These are phyloP conservation scores for Pseudomugil tenellus DNA, from an alignment of 2,797 vertebrate species.

Conservation along the genomic window DNA sequence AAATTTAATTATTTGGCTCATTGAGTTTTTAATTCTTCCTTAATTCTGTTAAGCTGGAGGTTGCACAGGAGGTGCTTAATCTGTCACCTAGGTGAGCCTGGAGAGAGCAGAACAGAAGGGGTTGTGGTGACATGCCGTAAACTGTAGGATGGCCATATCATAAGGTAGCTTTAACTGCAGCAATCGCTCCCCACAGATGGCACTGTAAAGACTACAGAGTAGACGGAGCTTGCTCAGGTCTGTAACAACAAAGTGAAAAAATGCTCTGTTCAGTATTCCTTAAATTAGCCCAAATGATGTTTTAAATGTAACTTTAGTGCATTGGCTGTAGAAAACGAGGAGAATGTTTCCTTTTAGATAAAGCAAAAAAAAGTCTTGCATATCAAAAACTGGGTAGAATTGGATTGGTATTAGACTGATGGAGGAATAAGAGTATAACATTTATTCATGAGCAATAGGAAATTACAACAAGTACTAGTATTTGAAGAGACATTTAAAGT, in stretches of 20 bases:
- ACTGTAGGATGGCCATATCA: constrained; percentile 39
- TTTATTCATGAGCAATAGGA: constrained; percentile 16
- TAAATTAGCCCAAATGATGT: neutral
- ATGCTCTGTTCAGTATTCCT: neutral
- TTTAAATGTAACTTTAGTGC: neutral
- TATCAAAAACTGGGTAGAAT: too few relatives aligned
- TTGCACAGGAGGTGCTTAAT: constrained; percentile 59
- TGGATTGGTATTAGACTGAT: too few relatives aligned
- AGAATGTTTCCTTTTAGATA: neutral
- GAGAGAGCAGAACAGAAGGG: constrained; percentile 22
- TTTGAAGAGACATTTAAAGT: neutral
- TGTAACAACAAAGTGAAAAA: neutral
- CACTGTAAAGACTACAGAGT: constrained; percentile 13
- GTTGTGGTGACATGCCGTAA: constrained; percentile 27
- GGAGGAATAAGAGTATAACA: neutral
- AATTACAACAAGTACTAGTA: constrained; percentile 49
- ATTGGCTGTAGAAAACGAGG: neutral
- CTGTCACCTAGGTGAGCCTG: constrained; percentile 58
- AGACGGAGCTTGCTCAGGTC: constrained; percentile 2
- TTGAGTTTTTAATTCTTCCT: constrained; percentile 77
- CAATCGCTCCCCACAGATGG: constrained; percentile 42
- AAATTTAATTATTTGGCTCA: constrained; percentile 81
- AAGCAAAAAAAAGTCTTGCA: neutral
- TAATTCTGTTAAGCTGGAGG: constrained; percentile 74
- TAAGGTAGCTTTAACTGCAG: constrained; percentile 23